These are phyloP conservation scores for Tribolium freemani DNA, from an alignment of 2,888 invertebrate genomes.

Conservation along the genomic window DNA sequence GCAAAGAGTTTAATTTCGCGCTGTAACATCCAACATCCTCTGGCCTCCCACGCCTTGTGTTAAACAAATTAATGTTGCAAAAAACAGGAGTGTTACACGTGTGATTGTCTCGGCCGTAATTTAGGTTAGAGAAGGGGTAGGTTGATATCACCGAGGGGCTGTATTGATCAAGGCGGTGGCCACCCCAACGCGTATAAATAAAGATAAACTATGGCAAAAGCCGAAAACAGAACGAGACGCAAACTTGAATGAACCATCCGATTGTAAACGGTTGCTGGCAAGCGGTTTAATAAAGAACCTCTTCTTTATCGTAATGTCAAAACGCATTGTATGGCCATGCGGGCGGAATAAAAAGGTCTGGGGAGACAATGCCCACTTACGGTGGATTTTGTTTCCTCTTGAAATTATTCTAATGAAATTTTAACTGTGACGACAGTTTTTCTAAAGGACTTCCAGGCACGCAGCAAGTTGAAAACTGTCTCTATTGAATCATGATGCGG, in stretches of 20 bases:
- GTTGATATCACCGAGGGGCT: conserved; percentile 36
- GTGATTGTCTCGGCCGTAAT: conserved; percentile 35
- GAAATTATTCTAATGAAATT: too few species aligned
- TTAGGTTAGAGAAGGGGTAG: conserved; percentile 32
- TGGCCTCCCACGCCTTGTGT: conserved; percentile 7
- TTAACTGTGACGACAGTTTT: background rate
- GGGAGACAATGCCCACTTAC: too few species aligned
- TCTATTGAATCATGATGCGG: conserved; percentile 15
- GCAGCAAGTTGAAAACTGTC: conserved; percentile 3
- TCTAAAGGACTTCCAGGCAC: conserved; percentile 3
- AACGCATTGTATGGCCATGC: conserved; percentile 9
- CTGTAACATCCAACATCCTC: conserved; percentile 17
- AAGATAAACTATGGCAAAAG: conserved; percentile 32
- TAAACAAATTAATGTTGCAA: conserved; percentile 24
- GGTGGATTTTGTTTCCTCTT: background rate
- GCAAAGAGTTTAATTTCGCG: conserved; percentile 13
- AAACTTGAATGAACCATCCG: conserved; percentile 33
- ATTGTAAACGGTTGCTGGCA: conserved; percentile 39
- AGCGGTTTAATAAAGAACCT: conserved; percentile 32
- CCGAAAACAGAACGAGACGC: background rate
- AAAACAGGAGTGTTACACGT: conserved; percentile 8
- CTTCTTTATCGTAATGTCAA: conserved; percentile 20
- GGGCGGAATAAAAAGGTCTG: background rate
- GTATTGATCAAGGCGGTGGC: conserved; percentile 47
- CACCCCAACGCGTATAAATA: conserved; percentile 38